Percentiles rank a stretch among this genome's conserved stretches.
Evolutionary conservation across 2,888 invertebrate genomes (phyloP).

Genomic region (Allolobophora icterica): DNA sequence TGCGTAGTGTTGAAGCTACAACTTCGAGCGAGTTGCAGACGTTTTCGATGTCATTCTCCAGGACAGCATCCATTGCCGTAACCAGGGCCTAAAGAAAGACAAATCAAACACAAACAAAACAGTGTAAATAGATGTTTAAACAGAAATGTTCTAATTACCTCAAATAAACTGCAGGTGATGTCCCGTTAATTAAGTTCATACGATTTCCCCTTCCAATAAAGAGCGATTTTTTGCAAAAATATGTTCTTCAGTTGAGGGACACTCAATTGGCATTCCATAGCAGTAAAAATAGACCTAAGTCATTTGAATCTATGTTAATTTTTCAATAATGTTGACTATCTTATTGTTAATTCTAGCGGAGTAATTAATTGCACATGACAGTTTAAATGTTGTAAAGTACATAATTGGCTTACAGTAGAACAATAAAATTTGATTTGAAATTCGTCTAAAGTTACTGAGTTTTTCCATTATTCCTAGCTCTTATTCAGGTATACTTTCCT

Average conservation of each 20-base stretch:
- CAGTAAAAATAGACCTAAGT: too few species aligned
- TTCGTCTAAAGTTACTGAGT: background rate
- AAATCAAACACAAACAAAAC: background rate
- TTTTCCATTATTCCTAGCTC: background rate
- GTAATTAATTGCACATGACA: too few species aligned
- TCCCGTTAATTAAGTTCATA: background rate
- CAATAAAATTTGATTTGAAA: background rate
- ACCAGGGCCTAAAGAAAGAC: conserved; percentile 31
- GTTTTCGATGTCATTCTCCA: conserved; percentile 18
- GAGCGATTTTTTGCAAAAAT: too few species aligned
- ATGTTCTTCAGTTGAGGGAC: background rate
- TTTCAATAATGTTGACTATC: background rate
- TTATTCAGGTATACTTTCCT: background rate
- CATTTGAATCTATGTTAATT: background rate
- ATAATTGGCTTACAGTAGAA: background rate
- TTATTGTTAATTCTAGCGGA: background rate
- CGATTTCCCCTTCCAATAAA: background rate
- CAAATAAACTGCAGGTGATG: background rate
- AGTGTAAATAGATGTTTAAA: background rate
- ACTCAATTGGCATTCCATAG: background rate
- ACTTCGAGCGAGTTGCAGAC: background rate
- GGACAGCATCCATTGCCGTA: conserved; percentile 20
- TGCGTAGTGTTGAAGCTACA: background rate
- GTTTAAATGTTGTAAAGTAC: background rate
- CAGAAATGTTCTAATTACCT: background rate